These are phyloP conservation scores for Mycteria americana DNA, from an alignment of 2,797 vertebrate species.

Conservation along the genomic window DNA sequence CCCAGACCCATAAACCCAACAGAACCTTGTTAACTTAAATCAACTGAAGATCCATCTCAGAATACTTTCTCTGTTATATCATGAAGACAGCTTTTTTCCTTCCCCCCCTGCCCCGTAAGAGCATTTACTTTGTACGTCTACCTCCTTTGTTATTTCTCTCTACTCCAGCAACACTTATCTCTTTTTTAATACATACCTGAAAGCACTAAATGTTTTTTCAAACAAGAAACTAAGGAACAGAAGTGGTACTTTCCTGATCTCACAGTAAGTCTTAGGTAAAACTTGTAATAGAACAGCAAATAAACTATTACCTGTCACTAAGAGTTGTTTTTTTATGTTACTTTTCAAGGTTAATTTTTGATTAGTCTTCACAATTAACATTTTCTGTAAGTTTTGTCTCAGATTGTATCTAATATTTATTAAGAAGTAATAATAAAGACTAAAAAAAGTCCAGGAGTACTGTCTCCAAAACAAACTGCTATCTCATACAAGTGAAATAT, in stretches of 20 bases:
- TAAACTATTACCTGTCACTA: not conserved
- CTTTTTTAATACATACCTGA: not conserved
- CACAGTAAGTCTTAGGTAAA: not conserved
- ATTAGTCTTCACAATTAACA: not conserved
- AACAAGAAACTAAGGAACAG: not conserved
- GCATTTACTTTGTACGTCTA: not conserved
- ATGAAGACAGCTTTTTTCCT: not conserved
- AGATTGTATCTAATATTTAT: not conserved
- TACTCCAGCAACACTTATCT: not conserved
- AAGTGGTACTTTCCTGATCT: not conserved
- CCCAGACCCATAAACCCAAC: not conserved
- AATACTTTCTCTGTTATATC: not conserved
- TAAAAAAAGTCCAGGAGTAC: not conserved
- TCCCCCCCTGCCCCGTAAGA: fast-evolving
- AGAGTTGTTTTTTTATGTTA: not conserved
- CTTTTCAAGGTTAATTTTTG: not conserved
- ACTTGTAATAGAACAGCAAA: not conserved
- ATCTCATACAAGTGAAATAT: not conserved
- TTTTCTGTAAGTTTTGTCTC: not conserved
- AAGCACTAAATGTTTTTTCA: not conserved
- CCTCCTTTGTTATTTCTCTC: not conserved
- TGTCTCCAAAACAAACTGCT: not conserved
- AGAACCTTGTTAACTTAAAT: not conserved
- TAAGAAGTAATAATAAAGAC: not conserved
- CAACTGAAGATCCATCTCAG: not conserved